Evolutionary conservation across 2,888 invertebrate genomes (phyloP), one percentile per base, ranked within the genome.

Genomic region (Cerceris rybyensis): DNA sequence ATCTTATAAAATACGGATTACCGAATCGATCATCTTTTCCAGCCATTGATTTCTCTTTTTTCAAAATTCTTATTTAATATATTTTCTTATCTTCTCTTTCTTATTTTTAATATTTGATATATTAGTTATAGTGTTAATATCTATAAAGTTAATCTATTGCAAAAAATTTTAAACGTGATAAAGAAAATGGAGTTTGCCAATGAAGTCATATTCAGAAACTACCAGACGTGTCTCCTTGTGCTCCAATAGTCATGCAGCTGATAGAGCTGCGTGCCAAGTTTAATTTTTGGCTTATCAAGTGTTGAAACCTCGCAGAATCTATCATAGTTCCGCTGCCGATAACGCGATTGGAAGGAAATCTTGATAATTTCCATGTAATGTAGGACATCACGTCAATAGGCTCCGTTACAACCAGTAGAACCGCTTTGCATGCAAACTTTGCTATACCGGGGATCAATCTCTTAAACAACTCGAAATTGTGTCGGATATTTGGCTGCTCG

Each of bases 351-450:
- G 92, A 90, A 13, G 94, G 94, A 49, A 95, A 92, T 60, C 94
- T 94, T 68, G 94, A 94, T 72, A 94, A 81, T 87, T 94, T 94
- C 94, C 94, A 95, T 2, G 94, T 93, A 61, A 94, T 93, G 86
- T 94, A 94, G 28, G 94, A 93, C 89, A 94, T 90, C 57, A 94
- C 92, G 83, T 95, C 94, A 64, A 94, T 93, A 91, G 91, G 87
- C 84, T 90, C 86, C 28, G 91, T 90, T 6, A 84, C 89, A 16
- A 90, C 83, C 49, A 91, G 74, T 8, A 90, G 66, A n/a, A 91
- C 86, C 4, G 89, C 82, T 60, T 85, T 88, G 54, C 87, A 86
- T 6, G 90, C 88, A 70, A 89, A 88, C 71, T 88, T 89, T 2
- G 89, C 87, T 8, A 90, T 85, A 9, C 83, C 82, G 0, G 91